A percentile compares a stretch with the other conserved stretches of the same genome.
Evolutionary conservation across 1,140 invertebrate species (phyloP).

Genomic region (Venustaconcha ellipsiformis): DNA sequence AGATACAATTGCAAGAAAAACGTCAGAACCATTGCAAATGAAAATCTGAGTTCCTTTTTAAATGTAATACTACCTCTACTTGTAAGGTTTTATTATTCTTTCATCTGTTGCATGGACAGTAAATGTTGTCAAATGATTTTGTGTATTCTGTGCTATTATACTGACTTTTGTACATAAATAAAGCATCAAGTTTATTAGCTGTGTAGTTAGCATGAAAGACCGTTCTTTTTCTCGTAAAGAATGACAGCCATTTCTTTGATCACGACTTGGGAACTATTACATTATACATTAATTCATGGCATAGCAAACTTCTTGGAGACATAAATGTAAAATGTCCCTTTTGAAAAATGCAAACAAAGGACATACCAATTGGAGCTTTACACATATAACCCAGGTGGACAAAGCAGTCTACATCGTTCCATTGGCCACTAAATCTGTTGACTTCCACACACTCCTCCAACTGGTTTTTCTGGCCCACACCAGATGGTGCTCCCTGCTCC

Average conservation of each 20-base stretch:
- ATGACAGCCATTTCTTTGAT: not conserved
- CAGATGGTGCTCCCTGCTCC: conserved; percentile 41
- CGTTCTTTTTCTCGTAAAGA: not conserved
- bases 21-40: no score
- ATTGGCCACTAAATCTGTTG: conserved; percentile 31
- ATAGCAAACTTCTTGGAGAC: not conserved
- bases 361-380: conserved; percentile 17
- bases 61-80: no score
- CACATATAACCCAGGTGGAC: conserved; percentile 31
- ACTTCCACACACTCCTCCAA: conserved; percentile 49
- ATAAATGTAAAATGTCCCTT: no score
- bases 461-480: conserved; percentile 23
- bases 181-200: not conserved
- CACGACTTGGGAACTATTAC: not conserved
- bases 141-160: no score
- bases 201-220: not conserved
- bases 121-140: no score
- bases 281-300: not conserved
- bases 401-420: conserved; percentile 45
- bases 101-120: no score
- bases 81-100: no score
- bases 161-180: no score
- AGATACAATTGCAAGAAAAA: no score
- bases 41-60: no score
- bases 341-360: no score